Percentiles rank a stretch among this genome's conserved stretches.
phyloP scores from a whole-genome alignment of 2,888 invertebrate species.

The Scrobipalpa atriplicella region DNA sequence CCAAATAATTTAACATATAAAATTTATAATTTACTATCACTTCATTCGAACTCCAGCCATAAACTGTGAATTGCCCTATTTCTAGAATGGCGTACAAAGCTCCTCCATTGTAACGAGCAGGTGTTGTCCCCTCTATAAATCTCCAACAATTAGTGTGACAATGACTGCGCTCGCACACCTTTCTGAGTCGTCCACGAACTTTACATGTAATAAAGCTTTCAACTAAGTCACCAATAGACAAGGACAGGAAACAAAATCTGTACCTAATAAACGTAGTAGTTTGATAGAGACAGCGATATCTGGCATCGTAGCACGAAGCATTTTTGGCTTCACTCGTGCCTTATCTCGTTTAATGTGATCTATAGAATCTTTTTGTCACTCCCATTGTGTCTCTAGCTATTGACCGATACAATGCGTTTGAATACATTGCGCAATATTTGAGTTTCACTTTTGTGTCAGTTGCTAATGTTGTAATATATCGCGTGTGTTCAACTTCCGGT shows the following conservation, averaged over 20 bases:
- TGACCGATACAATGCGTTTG: conserved; percentile 45
- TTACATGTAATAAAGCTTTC: conserved; percentile 1
- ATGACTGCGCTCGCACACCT: conserved; percentile 46
- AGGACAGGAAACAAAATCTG: background rate
- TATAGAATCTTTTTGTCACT: conserved; percentile 34
- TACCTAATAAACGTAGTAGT: background rate
- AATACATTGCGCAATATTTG: conserved; percentile 45
- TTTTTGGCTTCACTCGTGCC: conserved; percentile 3
- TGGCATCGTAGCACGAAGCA: background rate
- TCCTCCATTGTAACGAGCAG: conserved; percentile 41
- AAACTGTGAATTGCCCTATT: conserved; percentile 25
- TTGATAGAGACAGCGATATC: background rate
- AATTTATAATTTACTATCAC: conserved; percentile 15
- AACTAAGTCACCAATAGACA: background rate
- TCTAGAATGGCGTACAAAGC: conserved; percentile 20
- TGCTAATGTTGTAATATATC: conserved; percentile 26
- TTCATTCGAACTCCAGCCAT: conserved; percentile 10
- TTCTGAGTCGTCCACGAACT: conserved; percentile 35
- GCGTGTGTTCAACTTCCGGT: conserved; percentile 27
- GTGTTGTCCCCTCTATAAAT: conserved; percentile 51
- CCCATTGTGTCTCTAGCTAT: conserved; percentile 37
- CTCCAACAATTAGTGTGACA: conserved; percentile 53
- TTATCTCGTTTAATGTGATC: background rate
- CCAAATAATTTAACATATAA: conserved; percentile 22
- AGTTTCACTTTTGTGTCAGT: conserved; percentile 43